Percentiles rank a stretch among this genome's conserved stretches.
Conservation (phyloP, 92 coral and sea anemone species). For the Phenganax stokvisi region DNA sequence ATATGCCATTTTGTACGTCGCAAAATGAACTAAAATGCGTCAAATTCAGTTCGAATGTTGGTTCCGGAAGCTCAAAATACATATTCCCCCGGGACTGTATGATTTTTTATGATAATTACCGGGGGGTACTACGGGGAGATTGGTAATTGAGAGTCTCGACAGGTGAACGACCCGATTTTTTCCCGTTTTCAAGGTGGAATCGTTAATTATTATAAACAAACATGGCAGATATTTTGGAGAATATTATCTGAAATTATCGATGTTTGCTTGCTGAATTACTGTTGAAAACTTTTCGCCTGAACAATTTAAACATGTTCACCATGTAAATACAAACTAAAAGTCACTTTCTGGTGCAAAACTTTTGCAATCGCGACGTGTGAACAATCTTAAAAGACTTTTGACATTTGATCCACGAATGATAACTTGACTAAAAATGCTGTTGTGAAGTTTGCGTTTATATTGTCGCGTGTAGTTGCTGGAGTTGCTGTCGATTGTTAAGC, state of each 20-base stretch:
- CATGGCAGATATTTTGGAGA: neutral
- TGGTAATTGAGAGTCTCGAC: too few relatives aligned
- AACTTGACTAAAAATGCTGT: neutral
- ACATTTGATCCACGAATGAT: neutral
- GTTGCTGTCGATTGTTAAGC: neutral
- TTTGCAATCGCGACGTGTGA: constrained; percentile 1
- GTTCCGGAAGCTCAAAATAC: too few relatives aligned
- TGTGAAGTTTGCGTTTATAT: neutral
- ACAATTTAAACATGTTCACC: neutral
- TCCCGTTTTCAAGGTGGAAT: neutral
- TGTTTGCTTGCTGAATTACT: neutral
- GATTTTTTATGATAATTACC: too few relatives aligned
- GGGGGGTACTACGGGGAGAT: too few relatives aligned
- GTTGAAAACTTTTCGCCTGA: neutral
- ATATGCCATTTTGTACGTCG: too few relatives aligned
- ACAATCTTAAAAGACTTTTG: neutral
- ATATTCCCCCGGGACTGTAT: too few relatives aligned
- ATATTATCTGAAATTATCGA: neutral
- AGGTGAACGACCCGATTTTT: too few relatives aligned
- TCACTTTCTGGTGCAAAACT: neutral
- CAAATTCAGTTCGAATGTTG: too few relatives aligned
- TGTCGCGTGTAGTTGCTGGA: neutral
- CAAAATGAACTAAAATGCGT: too few relatives aligned
- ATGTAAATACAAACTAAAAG: neutral
- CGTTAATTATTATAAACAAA: neutral